phyloP scores from a whole-genome alignment of 2,113 vertebrate genomes.

The Nothocercus nigrocapillus region DNA sequence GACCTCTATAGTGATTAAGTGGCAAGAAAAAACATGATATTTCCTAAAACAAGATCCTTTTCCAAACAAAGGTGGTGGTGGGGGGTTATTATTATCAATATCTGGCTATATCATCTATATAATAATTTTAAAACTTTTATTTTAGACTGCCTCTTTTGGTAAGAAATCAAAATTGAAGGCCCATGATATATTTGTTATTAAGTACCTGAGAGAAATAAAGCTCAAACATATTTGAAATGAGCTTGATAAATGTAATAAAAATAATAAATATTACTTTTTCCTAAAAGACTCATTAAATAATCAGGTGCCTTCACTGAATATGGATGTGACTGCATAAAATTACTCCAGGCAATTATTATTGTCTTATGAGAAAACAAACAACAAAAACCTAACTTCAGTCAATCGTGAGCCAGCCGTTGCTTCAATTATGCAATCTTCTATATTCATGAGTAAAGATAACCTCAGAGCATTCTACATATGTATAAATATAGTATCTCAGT shows the following conservation, averaged over 20 bases:
- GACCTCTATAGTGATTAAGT: neutral
- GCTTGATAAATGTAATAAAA: neutral
- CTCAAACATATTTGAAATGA: neutral
- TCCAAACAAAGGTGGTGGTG: neutral
- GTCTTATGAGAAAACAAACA: slow-evolving; percentile 36
- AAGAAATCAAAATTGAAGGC: neutral
- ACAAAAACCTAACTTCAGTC: slow-evolving; percentile 14
- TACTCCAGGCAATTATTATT: slow-evolving; percentile 12
- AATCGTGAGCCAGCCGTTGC: slow-evolving; percentile 1
- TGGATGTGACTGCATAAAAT: neutral
- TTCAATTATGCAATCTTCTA: slow-evolving; percentile 2
- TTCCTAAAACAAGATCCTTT: neutral
- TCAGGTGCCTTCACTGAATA: neutral
- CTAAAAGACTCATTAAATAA: neutral
- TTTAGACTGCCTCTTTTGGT: neutral
- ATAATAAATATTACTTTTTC: neutral
- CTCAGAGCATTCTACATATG: neutral
- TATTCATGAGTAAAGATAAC: slow-evolving; percentile 42
- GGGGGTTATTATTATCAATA: neutral
- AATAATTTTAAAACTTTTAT: neutral
- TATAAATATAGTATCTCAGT: neutral
- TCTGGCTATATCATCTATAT: neutral
- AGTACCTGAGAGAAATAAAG: neutral
- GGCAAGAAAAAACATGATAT: neutral
- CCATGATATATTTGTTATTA: neutral